A percentile compares a stretch with the other conserved stretches of the same genome.
These are phyloP conservation scores for Dendroctonus ponderosae DNA, from an alignment of 1,140 invertebrate species.

Conservation along the genomic window DNA sequence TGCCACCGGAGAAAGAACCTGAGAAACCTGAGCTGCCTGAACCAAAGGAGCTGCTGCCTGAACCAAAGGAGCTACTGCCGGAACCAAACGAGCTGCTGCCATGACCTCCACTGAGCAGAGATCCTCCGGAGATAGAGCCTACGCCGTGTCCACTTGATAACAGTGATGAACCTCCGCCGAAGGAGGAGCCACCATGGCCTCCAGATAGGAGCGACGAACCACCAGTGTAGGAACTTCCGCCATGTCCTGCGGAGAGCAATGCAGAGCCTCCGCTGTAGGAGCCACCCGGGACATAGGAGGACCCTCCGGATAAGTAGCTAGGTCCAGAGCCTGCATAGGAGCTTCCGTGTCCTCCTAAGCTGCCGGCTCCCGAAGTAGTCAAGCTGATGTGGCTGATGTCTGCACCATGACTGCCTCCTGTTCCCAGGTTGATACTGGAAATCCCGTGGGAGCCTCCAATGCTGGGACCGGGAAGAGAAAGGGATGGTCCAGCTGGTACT, in stretches of 20 bases:
- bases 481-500: slow-evolving; percentile 18
- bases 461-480: slow-evolving; percentile 21
- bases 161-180: neutral
- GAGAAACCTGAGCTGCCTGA: slow-evolving; percentile 18
- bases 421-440: slow-evolving; percentile 16
- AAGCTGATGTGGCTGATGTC: slow-evolving; percentile 28
- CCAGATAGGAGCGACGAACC: neutral
- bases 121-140: slow-evolving; percentile 13
- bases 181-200: neutral
- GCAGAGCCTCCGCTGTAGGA: slow-evolving; percentile 1
- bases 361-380: slow-evolving; percentile 10
- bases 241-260: neutral
- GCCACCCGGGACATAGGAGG: neutral
- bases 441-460: slow-evolving; percentile 32
- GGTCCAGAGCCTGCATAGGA: neutral
- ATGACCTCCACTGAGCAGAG: slow-evolving; percentile 3
- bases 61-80: slow-evolving; percentile 4
- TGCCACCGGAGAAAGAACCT: slow-evolving; percentile 38
- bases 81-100: slow-evolving; percentile 5
- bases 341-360: neutral
- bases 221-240: neutral
- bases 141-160: slow-evolving; percentile 9
- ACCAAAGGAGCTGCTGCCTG: slow-evolving; percentile 8
- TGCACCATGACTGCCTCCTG: slow-evolving; percentile 1
- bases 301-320: neutral